Percentiles rank a stretch among this genome's conserved stretches.
These are phyloP conservation scores for Drosophila aldrichi DNA, from an alignment of 2,888 invertebrate genomes.

Conservation along the genomic window DNA sequence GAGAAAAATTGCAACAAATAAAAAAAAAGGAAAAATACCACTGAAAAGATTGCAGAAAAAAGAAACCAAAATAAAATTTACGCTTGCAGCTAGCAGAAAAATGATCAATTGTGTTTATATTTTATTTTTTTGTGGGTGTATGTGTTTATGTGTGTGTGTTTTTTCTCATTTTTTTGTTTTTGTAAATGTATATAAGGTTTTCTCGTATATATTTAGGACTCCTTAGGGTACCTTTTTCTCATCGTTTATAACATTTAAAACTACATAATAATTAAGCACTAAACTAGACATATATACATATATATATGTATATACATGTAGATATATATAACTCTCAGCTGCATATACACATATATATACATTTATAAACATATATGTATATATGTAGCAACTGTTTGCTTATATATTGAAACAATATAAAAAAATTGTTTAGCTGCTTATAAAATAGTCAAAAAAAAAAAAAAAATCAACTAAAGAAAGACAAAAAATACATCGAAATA, in stretches of 20 bases:
- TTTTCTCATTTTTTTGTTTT: constrained; percentile 11
- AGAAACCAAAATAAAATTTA: constrained; percentile 18
- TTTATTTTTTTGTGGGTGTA: constrained; percentile 35
- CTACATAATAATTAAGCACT: constrained; percentile 78
- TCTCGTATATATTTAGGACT: constrained; percentile 45
- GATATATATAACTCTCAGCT: constrained; percentile 26
- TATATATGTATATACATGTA: background rate
- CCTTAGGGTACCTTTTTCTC: constrained; percentile 25
- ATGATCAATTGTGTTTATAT: constrained; percentile 38
- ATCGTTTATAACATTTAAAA: constrained; percentile 67
- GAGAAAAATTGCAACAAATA: constrained; percentile 4
- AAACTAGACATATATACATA: constrained; percentile 56
- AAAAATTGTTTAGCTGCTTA: constrained; percentile 65
- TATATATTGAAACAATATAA: constrained; percentile 57
- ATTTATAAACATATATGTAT: constrained; percentile 24
- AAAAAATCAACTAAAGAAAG: constrained; percentile 26
- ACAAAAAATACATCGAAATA: constrained; percentile 35
- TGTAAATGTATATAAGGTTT: constrained; percentile 51
- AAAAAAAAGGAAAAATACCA: background rate
- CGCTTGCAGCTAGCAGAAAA: constrained; percentile 50
- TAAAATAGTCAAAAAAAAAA: constrained; percentile 60
- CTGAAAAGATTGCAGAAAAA: constrained; percentile 7
- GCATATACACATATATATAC: constrained; percentile 20
- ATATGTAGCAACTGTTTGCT: constrained; percentile 27
- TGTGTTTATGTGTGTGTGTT: constrained; percentile 15